Conservation (phyloP, 2,113 vertebrate species). For the Heliornis fulica region DNA sequence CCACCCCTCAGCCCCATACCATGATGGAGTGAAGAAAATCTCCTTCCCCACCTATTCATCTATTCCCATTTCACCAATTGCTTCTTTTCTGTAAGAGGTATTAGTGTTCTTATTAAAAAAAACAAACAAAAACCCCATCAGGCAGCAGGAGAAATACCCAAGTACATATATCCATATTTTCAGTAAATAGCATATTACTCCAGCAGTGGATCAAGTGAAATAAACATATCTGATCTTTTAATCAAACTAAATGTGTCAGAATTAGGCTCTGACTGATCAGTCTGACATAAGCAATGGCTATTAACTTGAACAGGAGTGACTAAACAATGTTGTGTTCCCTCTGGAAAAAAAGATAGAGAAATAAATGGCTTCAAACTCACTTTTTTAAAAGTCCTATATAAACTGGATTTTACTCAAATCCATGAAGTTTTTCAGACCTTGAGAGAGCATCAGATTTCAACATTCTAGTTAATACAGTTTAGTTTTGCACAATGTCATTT, state of each 20-base stretch:
- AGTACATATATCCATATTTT: background rate
- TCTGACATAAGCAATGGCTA: background rate
- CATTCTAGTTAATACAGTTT: slow-evolving; percentile 27
- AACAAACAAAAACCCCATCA: too few species aligned
- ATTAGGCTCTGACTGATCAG: background rate
- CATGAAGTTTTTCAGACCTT: background rate
- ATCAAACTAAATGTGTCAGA: background rate
- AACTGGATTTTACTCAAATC: background rate
- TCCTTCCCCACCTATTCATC: background rate
- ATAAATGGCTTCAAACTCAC: background rate
- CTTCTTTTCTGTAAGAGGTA: background rate
- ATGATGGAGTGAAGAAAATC: background rate
- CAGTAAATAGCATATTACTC: background rate
- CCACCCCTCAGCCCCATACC: background rate
- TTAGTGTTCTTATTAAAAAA: background rate
- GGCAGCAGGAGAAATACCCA: background rate
- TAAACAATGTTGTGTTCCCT: background rate
- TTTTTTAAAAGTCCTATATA: background rate
- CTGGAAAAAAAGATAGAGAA: background rate
- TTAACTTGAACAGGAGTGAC: background rate
- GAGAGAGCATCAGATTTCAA: background rate
- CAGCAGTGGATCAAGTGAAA: background rate
- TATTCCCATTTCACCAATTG: background rate
- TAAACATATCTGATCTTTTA: background rate
- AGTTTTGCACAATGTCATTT: slow-evolving; percentile 57